Evolutionary conservation across 2,113 vertebrate genomes (phyloP).

Genomic region (Tupaia chinensis): DNA sequence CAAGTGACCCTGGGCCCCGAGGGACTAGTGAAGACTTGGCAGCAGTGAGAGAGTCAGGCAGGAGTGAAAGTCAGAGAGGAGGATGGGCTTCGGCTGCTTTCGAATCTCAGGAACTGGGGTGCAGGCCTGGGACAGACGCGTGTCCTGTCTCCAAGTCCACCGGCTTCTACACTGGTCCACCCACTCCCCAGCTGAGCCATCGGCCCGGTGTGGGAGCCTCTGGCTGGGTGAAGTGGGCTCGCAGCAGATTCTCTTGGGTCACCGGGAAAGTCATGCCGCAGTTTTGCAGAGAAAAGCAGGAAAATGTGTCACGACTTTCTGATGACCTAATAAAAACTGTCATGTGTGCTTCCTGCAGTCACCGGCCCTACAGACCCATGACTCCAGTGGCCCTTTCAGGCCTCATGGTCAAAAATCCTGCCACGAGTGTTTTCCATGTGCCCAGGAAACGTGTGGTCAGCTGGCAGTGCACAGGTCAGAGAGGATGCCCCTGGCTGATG

Average conservation of each 20-base stretch:
- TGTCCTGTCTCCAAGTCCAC: constrained; percentile 64
- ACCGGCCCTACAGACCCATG: constrained; percentile 77
- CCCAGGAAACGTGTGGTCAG: constrained; percentile 62
- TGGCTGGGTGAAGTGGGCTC: constrained; percentile 74
- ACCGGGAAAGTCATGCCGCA: no score
- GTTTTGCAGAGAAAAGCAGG: no score
- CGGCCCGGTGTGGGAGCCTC: background rate
- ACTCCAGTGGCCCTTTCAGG: constrained; percentile 70
- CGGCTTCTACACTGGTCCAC: no score
- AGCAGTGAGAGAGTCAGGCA: constrained; percentile 13
- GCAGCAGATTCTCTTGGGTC: constrained; percentile 68
- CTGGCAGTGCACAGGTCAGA: constrained; percentile 61
- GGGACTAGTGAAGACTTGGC: constrained; percentile 64
- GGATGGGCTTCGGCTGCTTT: constrained; percentile 47
- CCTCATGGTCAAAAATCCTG: constrained; percentile 77
- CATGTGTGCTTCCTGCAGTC: constrained; percentile 40
- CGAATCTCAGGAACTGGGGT: constrained; percentile 66
- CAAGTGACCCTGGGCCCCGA: constrained; percentile 40
- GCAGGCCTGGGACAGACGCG: constrained; percentile 17
- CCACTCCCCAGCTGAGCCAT: no score
- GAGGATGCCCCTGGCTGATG: constrained; percentile 74
- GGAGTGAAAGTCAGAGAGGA: constrained; percentile 67
- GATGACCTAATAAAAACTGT: background rate
- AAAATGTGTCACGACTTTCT: no score
- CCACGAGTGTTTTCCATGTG: constrained; percentile 69